These are phyloP conservation scores for Nothoprocta perdicaria DNA, from an alignment of 2,113 vertebrate species.

Conservation along the genomic window DNA sequence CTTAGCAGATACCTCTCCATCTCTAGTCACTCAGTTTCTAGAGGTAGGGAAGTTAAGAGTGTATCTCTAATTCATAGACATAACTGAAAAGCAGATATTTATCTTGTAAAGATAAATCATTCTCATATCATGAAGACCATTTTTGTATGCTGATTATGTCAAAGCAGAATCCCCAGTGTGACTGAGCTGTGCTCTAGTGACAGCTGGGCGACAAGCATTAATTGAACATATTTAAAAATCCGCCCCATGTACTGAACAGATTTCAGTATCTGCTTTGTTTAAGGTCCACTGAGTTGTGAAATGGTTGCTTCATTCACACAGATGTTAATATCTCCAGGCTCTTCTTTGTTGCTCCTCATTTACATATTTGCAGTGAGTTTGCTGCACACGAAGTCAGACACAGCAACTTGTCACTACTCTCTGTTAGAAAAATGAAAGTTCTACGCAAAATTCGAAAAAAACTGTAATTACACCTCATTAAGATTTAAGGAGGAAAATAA, in stretches of 20 bases:
- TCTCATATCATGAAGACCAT: slow-evolving; percentile 51
- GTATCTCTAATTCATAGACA: neutral
- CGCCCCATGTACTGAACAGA: slow-evolving; percentile 78
- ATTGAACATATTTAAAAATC: slow-evolving; percentile 83
- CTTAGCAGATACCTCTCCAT: neutral
- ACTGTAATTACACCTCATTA: slow-evolving; percentile 76
- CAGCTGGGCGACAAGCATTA: slow-evolving; percentile 77
- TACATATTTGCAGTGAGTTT: slow-evolving; percentile 76
- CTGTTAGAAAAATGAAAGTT: slow-evolving; percentile 65
- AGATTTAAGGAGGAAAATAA: slow-evolving; percentile 76
- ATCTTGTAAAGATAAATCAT: too few relatives aligned
- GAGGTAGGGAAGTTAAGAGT: neutral
- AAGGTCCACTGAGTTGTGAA: slow-evolving; percentile 86
- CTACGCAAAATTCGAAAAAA: slow-evolving; percentile 56
- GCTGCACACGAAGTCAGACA: slow-evolving; percentile 66
- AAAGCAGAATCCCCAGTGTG: slow-evolving; percentile 64
- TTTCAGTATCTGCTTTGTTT: slow-evolving; percentile 83
- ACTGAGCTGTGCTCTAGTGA: slow-evolving; percentile 67
- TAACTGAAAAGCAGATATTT: slow-evolving; percentile 52
- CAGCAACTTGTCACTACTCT: slow-evolving; percentile 54
- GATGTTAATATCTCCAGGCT: slow-evolving; percentile 84
- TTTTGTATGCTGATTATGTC: slow-evolving; percentile 68
- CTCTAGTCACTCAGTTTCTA: neutral
- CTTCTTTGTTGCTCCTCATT: slow-evolving; percentile 77
- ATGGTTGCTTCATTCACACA: slow-evolving; percentile 80